A percentile compares a stretch with the other conserved stretches of the same genome.
Conservation (phyloP, 2,113 vertebrate species). For the Glaucomys volans region DNA sequence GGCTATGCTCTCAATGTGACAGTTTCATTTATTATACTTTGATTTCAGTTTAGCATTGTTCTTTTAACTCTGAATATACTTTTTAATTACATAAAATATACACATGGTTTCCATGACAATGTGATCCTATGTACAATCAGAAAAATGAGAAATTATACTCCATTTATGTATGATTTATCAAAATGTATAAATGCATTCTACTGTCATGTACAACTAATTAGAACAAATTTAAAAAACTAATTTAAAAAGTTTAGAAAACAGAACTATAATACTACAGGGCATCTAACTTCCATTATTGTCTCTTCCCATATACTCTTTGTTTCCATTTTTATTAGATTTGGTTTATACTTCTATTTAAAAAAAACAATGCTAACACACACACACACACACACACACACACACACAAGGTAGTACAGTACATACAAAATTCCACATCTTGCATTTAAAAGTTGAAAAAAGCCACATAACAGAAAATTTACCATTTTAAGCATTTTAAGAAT, state of each 20-base stretch:
- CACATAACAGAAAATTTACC: not conserved
- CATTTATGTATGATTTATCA: no score
- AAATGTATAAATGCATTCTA: no score
- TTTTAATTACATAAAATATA: not conserved
- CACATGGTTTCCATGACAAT: not conserved
- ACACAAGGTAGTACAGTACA: not conserved
- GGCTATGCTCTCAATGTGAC: not conserved
- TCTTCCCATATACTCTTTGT: not conserved
- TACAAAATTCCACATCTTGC: not conserved
- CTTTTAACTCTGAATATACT: constrained; percentile 9
- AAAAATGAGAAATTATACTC: no score
- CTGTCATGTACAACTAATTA: no score
- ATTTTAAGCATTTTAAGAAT: not conserved
- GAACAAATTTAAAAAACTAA: no score
- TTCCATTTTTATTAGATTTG: not conserved
- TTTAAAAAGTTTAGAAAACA: no score
- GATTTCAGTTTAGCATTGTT: not conserved
- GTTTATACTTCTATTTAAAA: not conserved
- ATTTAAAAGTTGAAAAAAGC: constrained; percentile 18
- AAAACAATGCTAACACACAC: not conserved
- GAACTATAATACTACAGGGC: constrained; percentile 20
- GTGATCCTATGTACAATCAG: no score
- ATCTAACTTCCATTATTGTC: not conserved
- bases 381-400: not conserved
- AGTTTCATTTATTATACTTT: not conserved